Base-by-base conservation (phyloP, 2,888 invertebrate species). In the Salticus scenicus region DNA sequence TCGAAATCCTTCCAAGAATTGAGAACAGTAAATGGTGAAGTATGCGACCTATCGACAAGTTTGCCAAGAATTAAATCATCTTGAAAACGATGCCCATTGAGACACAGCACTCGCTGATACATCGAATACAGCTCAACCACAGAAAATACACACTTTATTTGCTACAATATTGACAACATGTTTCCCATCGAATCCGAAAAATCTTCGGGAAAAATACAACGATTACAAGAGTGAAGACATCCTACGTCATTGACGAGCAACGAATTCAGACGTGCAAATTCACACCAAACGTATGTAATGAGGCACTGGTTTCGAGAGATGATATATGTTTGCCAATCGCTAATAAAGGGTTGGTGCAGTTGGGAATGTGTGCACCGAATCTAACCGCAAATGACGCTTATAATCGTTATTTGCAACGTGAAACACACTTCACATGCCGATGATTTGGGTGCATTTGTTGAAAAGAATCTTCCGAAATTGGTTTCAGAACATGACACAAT, bases 71-170 rank as follows among this genome's bases (percentile, higher is more conserved):
- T 64, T 77, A 20, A 78, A 79, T 47, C 51, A 89, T 31, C 75
- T 89, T 10, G 87, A 89, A 73, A 78, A 89, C 87, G 90, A 91
- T 83, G 33, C 71, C 31, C 89, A 91, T 76, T 91, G 89, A 90
- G 90, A 67, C 89, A 89, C 88, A 78, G 90, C 90, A 41, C 90
- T 90, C 89, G 73, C 66, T 42, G 67, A 73, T 28, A 30, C 64
- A 27, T 33, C 63, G 4, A 63, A 28, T 47, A 27, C 76, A 30
- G 37, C 47, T 69, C 77, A 41, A n/a, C 80, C 89, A 33, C 27
- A 67, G 8, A n/a, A n/a, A n/a, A n/a, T n/a, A n/a, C n/a, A n/a
- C n/a, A n/a, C n/a, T n/a, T n/a, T n/a, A n/a, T n/a, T n/a, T n/a
- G n/a, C n/a, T n/a, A n/a, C 0, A 87, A 87, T 87, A 33, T 33